phyloP scores from a whole-genome alignment of 2,797 vertebrate species.

The Podargus strigoides region DNA sequence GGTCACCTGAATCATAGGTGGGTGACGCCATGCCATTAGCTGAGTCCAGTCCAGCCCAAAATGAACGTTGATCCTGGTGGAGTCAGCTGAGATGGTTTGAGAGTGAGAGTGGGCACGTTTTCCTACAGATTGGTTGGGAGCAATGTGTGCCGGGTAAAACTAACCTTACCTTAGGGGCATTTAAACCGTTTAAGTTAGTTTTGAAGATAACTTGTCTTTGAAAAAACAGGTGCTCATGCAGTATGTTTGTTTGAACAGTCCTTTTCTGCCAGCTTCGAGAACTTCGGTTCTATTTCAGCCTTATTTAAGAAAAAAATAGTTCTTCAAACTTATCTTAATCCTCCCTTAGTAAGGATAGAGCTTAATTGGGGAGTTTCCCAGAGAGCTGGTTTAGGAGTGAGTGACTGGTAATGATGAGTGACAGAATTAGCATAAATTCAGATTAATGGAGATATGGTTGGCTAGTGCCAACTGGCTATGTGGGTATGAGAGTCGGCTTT shows the following conservation, averaged over 20 bases:
- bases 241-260: neutral
- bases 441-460: neutral
- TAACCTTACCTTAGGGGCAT: neutral
- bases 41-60: neutral
- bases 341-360: neutral
- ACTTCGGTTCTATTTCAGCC: neutral
- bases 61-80: neutral
- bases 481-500: neutral
- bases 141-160: neutral
- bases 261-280: neutral
- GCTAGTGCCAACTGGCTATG: conserved; percentile 20
- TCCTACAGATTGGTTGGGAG: neutral
- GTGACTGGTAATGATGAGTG: conserved; percentile 40
- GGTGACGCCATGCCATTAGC: neutral
- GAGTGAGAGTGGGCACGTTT: neutral
- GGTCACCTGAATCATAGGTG: accelerated
- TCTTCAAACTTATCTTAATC: neutral
- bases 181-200: neutral
- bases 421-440: conserved; percentile 49
- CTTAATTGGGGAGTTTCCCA: conserved; percentile 39
- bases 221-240: neutral
- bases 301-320: neutral
- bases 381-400: conserved; percentile 24
- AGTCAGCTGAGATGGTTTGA: neutral
- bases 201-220: neutral